Evolutionary conservation across 1,140 invertebrate species (phyloP).

Genomic region (Leptopilina boulardi): DNA sequence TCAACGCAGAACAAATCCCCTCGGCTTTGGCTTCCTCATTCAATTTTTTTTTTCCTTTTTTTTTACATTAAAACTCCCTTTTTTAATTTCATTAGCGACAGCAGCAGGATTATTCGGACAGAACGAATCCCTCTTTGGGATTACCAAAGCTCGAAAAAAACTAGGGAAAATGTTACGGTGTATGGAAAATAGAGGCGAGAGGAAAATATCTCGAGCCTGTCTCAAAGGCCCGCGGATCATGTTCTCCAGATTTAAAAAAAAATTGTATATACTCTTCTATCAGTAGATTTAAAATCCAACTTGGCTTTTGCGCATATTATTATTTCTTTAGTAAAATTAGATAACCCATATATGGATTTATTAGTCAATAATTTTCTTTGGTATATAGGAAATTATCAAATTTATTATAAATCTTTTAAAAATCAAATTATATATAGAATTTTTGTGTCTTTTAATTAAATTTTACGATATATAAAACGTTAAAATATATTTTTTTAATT

Average conservation of each 20-base stretch:
- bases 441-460: background rate
- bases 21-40: constrained; percentile 63
- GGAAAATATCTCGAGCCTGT: constrained; percentile 47
- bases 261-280: background rate
- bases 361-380: too few relatives aligned
- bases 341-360: too few relatives aligned
- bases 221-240: constrained; percentile 13
- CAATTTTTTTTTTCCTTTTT: constrained; percentile 51
- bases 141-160: constrained; percentile 72
- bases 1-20: constrained; percentile 72
- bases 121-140: constrained; percentile 66
- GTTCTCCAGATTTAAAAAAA: constrained; percentile 9
- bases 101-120: constrained; percentile 69
- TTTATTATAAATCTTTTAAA: too few relatives aligned
- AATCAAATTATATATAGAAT: background rate
- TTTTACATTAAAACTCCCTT: constrained; percentile 57
- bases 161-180: constrained; percentile 62
- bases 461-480: background rate
- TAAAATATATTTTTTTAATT: background rate
- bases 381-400: too few relatives aligned
- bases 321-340: too few relatives aligned
- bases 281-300: background rate
- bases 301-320: background rate
- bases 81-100: constrained; percentile 73
- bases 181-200: constrained; percentile 54